A percentile compares a stretch with the other conserved stretches of the same genome.
Conservation (phyloP, 1,140 invertebrate genomes). For the Cyrtorhinus lividipennis region DNA sequence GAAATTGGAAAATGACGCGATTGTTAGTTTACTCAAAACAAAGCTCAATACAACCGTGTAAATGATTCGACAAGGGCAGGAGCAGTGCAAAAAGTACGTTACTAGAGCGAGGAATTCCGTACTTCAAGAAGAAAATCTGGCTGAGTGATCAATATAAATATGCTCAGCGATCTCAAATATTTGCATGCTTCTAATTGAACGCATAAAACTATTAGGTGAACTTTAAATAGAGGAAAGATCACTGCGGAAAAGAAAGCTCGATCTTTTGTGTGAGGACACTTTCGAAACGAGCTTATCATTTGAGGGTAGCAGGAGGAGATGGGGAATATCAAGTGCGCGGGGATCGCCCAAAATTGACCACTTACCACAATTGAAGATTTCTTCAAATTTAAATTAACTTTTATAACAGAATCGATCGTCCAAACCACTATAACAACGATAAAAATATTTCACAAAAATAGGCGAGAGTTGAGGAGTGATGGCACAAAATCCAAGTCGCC, state of each 20-base stretch:
- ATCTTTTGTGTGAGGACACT: neutral
- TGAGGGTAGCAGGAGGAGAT: neutral
- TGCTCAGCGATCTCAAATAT: too few relatives aligned
- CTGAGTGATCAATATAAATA: neutral
- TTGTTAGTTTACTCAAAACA: too few relatives aligned
- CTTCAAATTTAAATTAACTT: too few relatives aligned
- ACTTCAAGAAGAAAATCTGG: neutral
- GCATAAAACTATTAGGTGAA: too few relatives aligned
- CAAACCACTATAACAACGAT: neutral
- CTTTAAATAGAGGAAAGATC: too few relatives aligned
- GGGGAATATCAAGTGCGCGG: too few relatives aligned
- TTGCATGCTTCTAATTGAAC: too few relatives aligned
- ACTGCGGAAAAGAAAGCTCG: constrained; percentile 9
- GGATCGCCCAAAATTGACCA: too few relatives aligned
- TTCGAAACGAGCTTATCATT: neutral
- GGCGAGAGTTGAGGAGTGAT: neutral
- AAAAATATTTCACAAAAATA: constrained; percentile 5
- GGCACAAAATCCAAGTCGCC: constrained; percentile 1
- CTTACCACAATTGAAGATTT: too few relatives aligned
- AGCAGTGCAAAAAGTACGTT: neutral
- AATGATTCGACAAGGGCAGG: too few relatives aligned
- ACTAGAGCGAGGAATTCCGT: neutral
- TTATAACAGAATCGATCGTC: neutral
- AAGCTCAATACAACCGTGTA: too few relatives aligned
- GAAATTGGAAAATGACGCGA: neutral